phyloP scores from a whole-genome alignment of 2,888 invertebrate species.

The Eugnorisma glareosa region DNA sequence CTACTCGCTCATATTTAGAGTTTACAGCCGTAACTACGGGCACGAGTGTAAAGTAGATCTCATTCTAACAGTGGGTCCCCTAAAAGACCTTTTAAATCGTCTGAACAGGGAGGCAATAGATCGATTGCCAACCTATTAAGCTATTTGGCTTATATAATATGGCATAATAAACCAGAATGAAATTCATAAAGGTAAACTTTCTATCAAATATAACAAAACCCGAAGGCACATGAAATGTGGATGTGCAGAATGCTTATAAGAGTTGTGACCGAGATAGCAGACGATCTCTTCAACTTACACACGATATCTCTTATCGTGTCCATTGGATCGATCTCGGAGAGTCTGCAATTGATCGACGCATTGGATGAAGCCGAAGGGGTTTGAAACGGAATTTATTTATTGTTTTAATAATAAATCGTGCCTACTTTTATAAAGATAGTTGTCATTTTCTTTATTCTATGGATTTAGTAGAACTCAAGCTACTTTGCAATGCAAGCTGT shows the following conservation, averaged over 20 bases:
- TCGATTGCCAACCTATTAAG: constrained; percentile 48
- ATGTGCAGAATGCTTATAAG: constrained; percentile 83
- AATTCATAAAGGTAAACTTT: constrained; percentile 50
- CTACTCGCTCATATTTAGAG: constrained; percentile 85
- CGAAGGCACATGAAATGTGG: constrained; percentile 79
- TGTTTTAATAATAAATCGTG: constrained; percentile 46
- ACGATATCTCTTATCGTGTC: constrained; percentile 83
- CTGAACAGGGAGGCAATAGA: constrained; percentile 73
- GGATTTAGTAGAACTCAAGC: neutral
- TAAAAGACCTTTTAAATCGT: constrained; percentile 78
- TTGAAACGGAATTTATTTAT: constrained; percentile 45
- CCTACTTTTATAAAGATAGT: constrained; percentile 29
- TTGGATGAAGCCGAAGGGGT: constrained; percentile 82
- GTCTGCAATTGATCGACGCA: constrained; percentile 81
- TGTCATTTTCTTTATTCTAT: constrained; percentile 24
- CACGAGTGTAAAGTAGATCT: constrained; percentile 87
- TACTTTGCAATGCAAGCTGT: neutral
- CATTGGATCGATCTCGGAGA: constrained; percentile 81
- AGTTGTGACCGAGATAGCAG: constrained; percentile 79
- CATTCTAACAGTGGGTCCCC: constrained; percentile 81
- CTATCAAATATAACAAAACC: constrained; percentile 48
- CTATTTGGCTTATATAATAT: constrained; percentile 46
- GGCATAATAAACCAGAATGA: constrained; percentile 60
- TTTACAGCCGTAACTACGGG: constrained; percentile 80
- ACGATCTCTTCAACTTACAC: constrained; percentile 83